Conservation (phyloP, 2,888 invertebrate species). For the Apodemia mormo region DNA sequence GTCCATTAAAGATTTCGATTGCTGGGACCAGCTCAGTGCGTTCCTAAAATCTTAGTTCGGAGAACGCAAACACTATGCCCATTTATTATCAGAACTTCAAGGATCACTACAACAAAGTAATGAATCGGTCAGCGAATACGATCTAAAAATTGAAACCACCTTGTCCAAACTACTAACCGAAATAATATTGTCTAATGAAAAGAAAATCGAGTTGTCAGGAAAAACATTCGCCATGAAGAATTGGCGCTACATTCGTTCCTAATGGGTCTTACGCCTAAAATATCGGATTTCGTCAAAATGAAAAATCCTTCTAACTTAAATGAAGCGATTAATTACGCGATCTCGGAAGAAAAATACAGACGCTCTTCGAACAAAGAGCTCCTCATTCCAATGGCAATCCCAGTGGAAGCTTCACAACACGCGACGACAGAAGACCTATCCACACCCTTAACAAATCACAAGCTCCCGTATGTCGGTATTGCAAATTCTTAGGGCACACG, state of each 20-base stretch:
- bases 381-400: background rate
- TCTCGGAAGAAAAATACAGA: slow-evolving; percentile 19
- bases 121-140: background rate
- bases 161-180: background rate
- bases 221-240: slow-evolving; percentile 21
- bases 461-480: background rate
- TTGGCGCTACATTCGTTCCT: slow-evolving; percentile 21
- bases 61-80: background rate
- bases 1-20: background rate
- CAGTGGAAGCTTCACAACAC: background rate
- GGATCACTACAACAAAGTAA: background rate
- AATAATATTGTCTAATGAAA: background rate
- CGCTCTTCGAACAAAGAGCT: background rate
- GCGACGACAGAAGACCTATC: background rate
- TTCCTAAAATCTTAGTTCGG: background rate
- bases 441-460: background rate
- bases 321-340: slow-evolving; percentile 26
- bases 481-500: background rate
- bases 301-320: slow-evolving; percentile 9
- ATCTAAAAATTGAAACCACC: background rate
- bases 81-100: background rate
- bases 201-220: background rate
- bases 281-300: slow-evolving; percentile 21
- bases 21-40: background rate
- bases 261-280: slow-evolving; percentile 14